Evolutionary conservation across 2,113 vertebrate species (phyloP).

Genomic region (Prietella phreatophila): DNA sequence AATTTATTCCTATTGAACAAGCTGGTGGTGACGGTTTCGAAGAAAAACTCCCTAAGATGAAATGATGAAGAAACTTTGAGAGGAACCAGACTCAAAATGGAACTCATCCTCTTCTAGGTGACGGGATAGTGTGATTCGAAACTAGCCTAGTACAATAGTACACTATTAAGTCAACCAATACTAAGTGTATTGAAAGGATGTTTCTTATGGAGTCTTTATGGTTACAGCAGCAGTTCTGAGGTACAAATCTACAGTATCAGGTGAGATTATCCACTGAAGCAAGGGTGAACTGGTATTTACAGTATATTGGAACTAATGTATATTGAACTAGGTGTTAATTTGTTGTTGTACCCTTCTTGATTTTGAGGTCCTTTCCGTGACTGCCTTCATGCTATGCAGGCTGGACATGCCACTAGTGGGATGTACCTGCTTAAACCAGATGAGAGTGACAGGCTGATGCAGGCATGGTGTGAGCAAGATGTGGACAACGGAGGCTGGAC

Average conservation of each 20-base stretch:
- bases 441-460: slow-evolving; percentile 78
- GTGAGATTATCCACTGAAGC: neutral
- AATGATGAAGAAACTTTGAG: neutral
- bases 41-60: neutral
- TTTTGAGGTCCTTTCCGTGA: slow-evolving; percentile 89
- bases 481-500: slow-evolving; percentile 95
- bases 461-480: slow-evolving; percentile 94
- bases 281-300: neutral
- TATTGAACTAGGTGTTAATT: neutral
- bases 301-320: neutral
- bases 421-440: slow-evolving; percentile 91
- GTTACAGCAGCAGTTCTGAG: neutral
- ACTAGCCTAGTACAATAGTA: neutral
- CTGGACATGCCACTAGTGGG: slow-evolving; percentile 84
- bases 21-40: no score
- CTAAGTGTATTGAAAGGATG: neutral
- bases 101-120: neutral
- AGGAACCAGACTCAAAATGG: neutral
- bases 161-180: neutral
- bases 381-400: slow-evolving; percentile 87
- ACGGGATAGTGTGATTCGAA: neutral
- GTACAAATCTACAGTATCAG: neutral
- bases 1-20: no score
- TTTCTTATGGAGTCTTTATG: neutral
- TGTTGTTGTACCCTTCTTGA: slow-evolving; percentile 47